Evolutionary conservation across 2,113 vertebrate species (phyloP).

Genomic region (Phalacrocorax pelagicus): DNA sequence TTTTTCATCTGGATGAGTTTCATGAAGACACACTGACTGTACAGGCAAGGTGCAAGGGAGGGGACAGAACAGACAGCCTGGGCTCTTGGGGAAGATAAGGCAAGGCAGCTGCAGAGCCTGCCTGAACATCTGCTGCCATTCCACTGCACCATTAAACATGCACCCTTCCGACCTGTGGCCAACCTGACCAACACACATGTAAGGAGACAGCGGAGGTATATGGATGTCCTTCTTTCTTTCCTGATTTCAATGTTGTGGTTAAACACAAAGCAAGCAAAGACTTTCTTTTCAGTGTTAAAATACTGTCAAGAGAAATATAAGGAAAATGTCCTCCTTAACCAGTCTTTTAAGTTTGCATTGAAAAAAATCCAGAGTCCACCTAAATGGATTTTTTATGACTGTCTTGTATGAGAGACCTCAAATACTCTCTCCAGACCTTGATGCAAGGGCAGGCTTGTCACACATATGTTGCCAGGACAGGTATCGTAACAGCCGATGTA

Average conservation of each 20-base stretch:
- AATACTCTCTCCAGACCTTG: not conserved
- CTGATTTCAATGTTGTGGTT: not conserved
- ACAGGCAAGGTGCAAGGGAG: not conserved
- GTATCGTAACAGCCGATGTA: not conserved
- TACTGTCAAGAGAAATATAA: not conserved
- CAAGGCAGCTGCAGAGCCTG: not conserved
- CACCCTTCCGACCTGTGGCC: not conserved
- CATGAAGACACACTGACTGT: not conserved
- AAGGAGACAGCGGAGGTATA: not conserved
- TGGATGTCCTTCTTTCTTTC: not conserved
- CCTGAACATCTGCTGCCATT: not conserved
- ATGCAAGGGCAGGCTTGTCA: not conserved
- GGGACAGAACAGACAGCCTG: not conserved
- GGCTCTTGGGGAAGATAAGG: not conserved
- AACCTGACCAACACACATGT: not conserved
- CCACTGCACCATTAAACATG: not conserved
- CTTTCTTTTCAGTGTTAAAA: not conserved
- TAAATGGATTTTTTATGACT: not conserved
- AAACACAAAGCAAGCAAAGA: not conserved
- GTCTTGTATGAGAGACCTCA: not conserved
- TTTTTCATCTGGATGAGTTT: not conserved
- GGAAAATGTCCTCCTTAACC: fast-evolving
- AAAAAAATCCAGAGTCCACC: not conserved
- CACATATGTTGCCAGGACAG: not conserved
- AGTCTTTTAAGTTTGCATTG: not conserved